phyloP scores from a whole-genome alignment of 2,888 invertebrate genomes.

The Tenthredo scrophulariae region DNA sequence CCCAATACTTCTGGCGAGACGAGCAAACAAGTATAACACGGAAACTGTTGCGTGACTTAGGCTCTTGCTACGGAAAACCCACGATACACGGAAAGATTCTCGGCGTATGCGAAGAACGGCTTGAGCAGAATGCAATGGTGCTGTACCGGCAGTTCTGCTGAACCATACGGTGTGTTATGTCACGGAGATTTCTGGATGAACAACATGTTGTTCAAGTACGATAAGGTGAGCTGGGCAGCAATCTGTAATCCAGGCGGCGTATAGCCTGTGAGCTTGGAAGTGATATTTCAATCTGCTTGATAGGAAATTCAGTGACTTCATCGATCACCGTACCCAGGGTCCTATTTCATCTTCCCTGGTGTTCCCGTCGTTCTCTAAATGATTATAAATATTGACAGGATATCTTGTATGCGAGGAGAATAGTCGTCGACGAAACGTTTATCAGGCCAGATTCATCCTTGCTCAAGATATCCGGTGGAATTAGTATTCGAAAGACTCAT shows the following conservation, averaged over 20 bases:
- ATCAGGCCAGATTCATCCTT: no score
- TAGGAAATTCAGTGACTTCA: background rate
- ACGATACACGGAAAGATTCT: slow-evolving; percentile 58
- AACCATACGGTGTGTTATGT: slow-evolving; percentile 62
- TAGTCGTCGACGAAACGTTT: background rate
- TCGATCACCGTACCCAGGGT: background rate
- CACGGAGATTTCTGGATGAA: slow-evolving; percentile 65
- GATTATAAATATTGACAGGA: background rate
- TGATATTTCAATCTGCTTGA: background rate
- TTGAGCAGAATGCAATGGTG: background rate
- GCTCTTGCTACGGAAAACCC: slow-evolving; percentile 55
- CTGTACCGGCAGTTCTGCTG: slow-evolving; percentile 57
- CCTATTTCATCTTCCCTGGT: background rate
- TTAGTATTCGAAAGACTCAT: background rate
- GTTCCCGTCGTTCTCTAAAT: background rate
- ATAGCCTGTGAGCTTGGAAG: background rate
- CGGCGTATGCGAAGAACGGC: slow-evolving; percentile 55
- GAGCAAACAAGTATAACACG: background rate
- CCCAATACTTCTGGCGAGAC: background rate
- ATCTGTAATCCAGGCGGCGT: background rate
- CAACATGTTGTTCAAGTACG: slow-evolving; percentile 64
- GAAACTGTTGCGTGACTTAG: slow-evolving; percentile 14
- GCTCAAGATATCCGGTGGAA: background rate
- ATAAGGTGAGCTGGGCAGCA: slow-evolving; percentile 56
- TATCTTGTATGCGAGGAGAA: background rate